phyloP scores from a whole-genome alignment of 2,113 vertebrate genomes.

The Excalfactoria chinensis region DNA sequence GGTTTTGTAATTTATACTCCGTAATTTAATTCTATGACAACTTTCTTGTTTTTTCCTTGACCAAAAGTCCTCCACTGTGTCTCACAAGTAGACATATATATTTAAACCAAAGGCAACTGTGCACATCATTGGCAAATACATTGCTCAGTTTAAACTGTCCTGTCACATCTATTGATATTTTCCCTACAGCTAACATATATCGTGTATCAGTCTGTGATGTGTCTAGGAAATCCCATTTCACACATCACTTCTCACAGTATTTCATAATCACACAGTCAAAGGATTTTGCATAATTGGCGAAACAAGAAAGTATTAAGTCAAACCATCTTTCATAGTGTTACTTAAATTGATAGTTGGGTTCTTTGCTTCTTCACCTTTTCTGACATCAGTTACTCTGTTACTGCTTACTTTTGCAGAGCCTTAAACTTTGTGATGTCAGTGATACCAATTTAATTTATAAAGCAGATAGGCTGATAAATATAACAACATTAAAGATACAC shows the following conservation, averaged over 20 bases:
- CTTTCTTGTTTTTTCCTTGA: neutral
- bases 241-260: constrained; percentile 11
- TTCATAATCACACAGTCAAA: constrained; percentile 24
- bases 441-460: neutral
- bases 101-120: neutral
- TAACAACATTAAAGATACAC: neutral
- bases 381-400: neutral
- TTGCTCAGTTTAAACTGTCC: neutral
- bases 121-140: neutral
- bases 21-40: neutral
- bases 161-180: constrained; percentile 10
- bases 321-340: neutral
- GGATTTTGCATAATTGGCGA: neutral
- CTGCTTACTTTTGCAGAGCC: neutral
- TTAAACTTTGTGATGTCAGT: neutral
- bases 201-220: neutral
- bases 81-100: neutral
- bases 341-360: neutral
- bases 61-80: neutral
- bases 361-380: neutral
- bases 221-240: constrained; percentile 27
- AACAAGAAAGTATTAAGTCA: constrained; percentile 18
- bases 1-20: neutral
- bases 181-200: neutral
- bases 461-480: neutral